Evolutionary conservation across 1,140 invertebrate genomes (phyloP), one percentile per base, ranked within the genome.

Genomic region (Palaemon carinicauda): DNA sequence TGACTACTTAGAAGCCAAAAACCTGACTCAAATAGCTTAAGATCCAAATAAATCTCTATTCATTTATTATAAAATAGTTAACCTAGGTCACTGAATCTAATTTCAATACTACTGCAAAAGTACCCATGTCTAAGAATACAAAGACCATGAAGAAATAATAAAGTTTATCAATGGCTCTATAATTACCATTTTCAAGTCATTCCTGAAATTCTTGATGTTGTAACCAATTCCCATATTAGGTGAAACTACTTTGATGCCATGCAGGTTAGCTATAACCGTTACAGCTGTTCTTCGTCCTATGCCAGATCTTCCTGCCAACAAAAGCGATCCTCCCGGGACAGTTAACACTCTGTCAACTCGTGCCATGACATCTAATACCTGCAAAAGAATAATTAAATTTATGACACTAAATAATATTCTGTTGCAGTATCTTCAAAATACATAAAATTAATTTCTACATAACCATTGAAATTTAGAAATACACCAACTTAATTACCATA

Each of bases 201-300:
- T 93, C 89, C 93, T 93, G 91, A 95, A 96, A 52, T 94, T 91
- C 89, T 94, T 94, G 52, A 94, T 81, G 15, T 90, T 90, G 90
- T 95, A 95, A 21, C 91, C 91, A 31, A 93, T 90, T 19, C 92
- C 92, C 29, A 95, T 92, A 90, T 94, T 93, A 0, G 94, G 94
- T 10, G 93, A 92, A 88, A 96, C 91, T 10, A 97, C 90, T 81
- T 93, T 94, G 75, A 95, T 94, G 69, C 94, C 93, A 75, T 96
- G 95, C 90, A 96, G 92, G 71, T 94, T 93, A 14, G 96, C 94
- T 7, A 96, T 93, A 14, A 98, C 92, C 89, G 93, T 94, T 5
- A 95, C 92, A 1, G 96, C 94, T 21, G 96, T 94, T 88, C 95
- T 93, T 56, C 96, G 92, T 14, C 97, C 96, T 71, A 95, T 94